A percentile compares a stretch with the other conserved stretches of the same genome.
Conservation (phyloP, 2,888 invertebrate species). For the Oeneis ivallda region DNA sequence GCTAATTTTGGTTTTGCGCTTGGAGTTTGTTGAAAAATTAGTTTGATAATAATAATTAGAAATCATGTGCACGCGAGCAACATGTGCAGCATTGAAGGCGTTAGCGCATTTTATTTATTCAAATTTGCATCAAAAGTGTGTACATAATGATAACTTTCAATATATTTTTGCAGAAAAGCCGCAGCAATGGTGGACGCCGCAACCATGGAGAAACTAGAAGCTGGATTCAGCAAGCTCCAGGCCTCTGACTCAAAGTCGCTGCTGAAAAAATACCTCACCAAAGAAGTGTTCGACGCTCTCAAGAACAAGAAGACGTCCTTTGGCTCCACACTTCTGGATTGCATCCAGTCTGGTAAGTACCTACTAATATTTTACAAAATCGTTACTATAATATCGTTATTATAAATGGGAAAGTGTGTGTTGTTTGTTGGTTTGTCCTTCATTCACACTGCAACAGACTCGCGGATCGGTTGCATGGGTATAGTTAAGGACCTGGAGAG, state of each 20-base stretch:
- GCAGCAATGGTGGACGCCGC: constrained; percentile 95
- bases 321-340: constrained; percentile 95
- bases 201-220: constrained; percentile 94
- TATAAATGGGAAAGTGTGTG: no score
- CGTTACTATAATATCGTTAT: no score
- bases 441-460: no score
- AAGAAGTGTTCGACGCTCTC: constrained; percentile 93
- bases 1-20: neutral
- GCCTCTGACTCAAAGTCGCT: constrained; percentile 96
- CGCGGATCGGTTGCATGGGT: no score
- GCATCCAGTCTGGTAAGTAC: constrained; percentile 93
- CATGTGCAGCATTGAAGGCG: constrained; percentile 77
- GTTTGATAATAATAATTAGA: constrained; percentile 2
- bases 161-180: constrained; percentile 83
- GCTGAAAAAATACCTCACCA: constrained; percentile 96
- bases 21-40: neutral
- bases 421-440: no score
- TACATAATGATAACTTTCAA: neutral
- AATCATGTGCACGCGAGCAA: constrained; percentile 73
- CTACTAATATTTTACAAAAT: no score
- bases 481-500: no score
- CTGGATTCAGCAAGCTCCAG: constrained; percentile 93
- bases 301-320: constrained; percentile 97
- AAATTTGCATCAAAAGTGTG: constrained; percentile 7
- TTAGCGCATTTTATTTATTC: constrained; percentile 55